phyloP scores from a whole-genome alignment of 2,797 vertebrate genomes.

The Hippocampus kuda region DNA sequence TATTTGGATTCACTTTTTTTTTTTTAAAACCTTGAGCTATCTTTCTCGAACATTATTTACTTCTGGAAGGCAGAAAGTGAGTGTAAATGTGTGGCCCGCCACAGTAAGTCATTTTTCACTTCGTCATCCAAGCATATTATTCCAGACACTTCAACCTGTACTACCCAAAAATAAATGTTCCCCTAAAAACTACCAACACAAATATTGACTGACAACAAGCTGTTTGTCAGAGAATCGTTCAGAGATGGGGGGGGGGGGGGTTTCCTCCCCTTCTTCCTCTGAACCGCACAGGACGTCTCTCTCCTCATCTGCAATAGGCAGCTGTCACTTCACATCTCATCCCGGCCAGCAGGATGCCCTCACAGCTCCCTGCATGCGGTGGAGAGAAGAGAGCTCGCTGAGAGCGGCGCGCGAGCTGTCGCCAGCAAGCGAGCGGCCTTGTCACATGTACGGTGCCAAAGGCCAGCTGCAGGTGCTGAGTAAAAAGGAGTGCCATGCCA shows the following conservation, averaged over 20 bases:
- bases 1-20: no score
- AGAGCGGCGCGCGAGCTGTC: constrained; percentile 14
- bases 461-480: constrained; percentile 5
- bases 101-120: background rate
- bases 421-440: constrained; percentile 2
- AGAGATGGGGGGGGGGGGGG: background rate
- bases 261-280: constrained; percentile 4
- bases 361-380: constrained; percentile 22
- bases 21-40: no score
- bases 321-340: constrained; percentile 47
- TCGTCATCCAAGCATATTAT: background rate
- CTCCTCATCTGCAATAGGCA: constrained; percentile 36
- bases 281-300: constrained; percentile 12
- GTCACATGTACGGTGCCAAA: constrained; percentile 22
- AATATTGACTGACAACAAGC: constrained; percentile 10
- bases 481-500: background rate
- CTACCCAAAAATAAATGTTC: background rate
- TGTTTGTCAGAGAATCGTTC: constrained; percentile 7
- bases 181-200: constrained; percentile 11
- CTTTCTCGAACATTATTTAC: no score
- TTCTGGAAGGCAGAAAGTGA: no score
- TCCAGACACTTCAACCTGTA: background rate
- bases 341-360: constrained; percentile 11
- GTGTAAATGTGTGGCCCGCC: background rate
- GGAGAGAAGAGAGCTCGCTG: constrained; percentile 9